Conservation (phyloP, 2,797 vertebrate genomes). For the Pyrocephalus nanus region DNA sequence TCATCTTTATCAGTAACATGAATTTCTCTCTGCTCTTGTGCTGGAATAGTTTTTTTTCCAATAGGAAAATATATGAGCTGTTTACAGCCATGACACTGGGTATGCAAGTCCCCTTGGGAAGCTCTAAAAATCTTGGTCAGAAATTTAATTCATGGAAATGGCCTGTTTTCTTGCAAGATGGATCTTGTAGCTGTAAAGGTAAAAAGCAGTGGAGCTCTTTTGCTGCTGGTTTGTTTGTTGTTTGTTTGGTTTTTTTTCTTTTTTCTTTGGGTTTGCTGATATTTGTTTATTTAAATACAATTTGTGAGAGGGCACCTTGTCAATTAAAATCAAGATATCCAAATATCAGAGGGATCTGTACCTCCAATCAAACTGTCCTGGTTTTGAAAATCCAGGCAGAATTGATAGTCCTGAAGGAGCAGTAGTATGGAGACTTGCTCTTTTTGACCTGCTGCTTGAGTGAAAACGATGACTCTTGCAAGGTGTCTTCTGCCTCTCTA, state of each 20-base stretch:
- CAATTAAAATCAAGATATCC: not conserved
- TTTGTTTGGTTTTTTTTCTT: no score
- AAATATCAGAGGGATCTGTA: not conserved
- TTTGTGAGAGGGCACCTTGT: not conserved
- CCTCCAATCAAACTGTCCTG: not conserved
- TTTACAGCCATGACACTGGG: not conserved
- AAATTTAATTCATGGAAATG: fast-evolving
- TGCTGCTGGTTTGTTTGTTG: not conserved
- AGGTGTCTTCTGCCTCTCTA: not conserved
- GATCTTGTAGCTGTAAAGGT: not conserved
- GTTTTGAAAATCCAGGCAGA: not conserved
- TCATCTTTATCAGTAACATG: not conserved
- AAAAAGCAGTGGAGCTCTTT: fast-evolving
- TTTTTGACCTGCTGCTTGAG: not conserved
- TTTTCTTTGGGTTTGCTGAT: not conserved
- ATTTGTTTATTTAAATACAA: not conserved
- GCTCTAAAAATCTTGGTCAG: not conserved
- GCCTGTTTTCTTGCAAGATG: not conserved
- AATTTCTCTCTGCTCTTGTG: not conserved
- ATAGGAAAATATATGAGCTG: not conserved
- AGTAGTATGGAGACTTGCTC: not conserved
- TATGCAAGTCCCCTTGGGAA: not conserved
- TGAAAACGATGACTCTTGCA: not conserved
- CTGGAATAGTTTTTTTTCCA: not conserved
- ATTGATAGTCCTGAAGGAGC: not conserved